Base-by-base conservation (phyloP, 2,113 vertebrate species). In the Scophthalmus maximus region DNA sequence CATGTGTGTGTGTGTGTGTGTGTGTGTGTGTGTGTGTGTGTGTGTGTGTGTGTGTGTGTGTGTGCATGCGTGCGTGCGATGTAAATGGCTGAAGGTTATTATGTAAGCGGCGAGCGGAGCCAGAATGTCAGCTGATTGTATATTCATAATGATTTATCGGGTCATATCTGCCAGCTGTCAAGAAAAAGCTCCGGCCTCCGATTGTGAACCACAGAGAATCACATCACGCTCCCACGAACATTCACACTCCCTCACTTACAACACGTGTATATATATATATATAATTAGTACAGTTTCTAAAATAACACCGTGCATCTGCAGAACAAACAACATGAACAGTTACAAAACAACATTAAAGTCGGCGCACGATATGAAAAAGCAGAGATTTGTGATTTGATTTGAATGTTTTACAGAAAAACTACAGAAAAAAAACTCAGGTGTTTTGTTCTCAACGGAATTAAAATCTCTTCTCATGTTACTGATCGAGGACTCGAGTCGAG, bases 171-270 rank as follows among this genome's bases (percentile, higher is more conserved):
- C 56, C 53, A 62, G 50, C 27, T 61, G 38, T 36, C 65, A 59
- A 55, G 46, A 47, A 20, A 40, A 34, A 36, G 29, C 56, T 59
- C 3, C 27, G 30, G 34, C 23, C n/a, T 29, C 2, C 9, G n/a
- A 70, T 38, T 42, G 11, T 52, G 47, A 42, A 42, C 49, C 29
- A 25, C 26, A 51, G 32, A 17, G 22, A 47, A 49, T n/a, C 26
- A 27, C 8, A 51, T 52, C 58, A 26, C 75, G 59, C 75, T 58
- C 34, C 59, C 8, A 23, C 67, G 2, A 17, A 4, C 26, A 0
- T 18, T 59, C 61, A n/a, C 68, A 66, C 68, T 52, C 68, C 68
- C 20, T 34, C 67, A 29, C 52, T 23, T 27, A 11, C 18, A 47
- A 46, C 65, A 40, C 64, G 9, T 4, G 11, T 26, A 8, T n/a